Evolutionary conservation across 2,113 vertebrate genomes (phyloP).

Genomic region (Coptodon bakossiorum): DNA sequence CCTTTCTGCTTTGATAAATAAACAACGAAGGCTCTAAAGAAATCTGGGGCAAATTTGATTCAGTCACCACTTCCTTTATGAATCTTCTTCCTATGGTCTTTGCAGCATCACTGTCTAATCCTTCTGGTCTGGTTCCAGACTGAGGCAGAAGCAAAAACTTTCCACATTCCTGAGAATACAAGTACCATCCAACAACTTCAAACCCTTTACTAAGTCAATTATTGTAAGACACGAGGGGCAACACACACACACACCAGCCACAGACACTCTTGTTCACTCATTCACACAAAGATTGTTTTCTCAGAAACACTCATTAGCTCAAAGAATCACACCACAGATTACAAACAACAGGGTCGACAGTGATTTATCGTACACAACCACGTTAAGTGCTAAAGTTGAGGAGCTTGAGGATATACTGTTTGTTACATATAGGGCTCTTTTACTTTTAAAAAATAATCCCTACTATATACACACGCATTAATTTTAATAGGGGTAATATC

Average conservation of each 20-base stretch:
- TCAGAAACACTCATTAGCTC: conserved; percentile 43
- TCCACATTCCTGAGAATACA: conserved; percentile 71
- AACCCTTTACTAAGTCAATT: conserved; percentile 65
- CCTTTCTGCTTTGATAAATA: background rate
- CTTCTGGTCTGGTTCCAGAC: conserved; percentile 55
- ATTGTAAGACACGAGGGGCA: conserved; percentile 60
- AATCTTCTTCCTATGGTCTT: conserved; percentile 22
- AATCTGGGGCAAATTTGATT: conserved; percentile 22
- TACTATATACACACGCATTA: conserved; percentile 58
- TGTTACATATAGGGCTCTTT: conserved; percentile 66
- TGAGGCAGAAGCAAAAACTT: conserved; percentile 66
- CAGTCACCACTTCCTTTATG: background rate
- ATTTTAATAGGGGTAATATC: conserved; percentile 53
- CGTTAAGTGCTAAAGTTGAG: conserved; percentile 68
- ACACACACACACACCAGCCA: background rate
- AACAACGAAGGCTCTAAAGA: background rate
- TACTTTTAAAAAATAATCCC: conserved; percentile 68
- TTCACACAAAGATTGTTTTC: conserved; percentile 48
- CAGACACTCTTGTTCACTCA: background rate
- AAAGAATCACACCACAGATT: conserved; percentile 55
- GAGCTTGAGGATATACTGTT: conserved; percentile 62
- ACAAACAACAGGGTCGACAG: conserved; percentile 61
- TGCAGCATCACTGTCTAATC: conserved; percentile 38
- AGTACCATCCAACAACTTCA: conserved; percentile 66
- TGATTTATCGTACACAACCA: conserved; percentile 72